These are phyloP conservation scores for Leptinotarsa rubiginosa DNA, from an alignment of 2,888 invertebrate species.

Conservation along the genomic window DNA sequence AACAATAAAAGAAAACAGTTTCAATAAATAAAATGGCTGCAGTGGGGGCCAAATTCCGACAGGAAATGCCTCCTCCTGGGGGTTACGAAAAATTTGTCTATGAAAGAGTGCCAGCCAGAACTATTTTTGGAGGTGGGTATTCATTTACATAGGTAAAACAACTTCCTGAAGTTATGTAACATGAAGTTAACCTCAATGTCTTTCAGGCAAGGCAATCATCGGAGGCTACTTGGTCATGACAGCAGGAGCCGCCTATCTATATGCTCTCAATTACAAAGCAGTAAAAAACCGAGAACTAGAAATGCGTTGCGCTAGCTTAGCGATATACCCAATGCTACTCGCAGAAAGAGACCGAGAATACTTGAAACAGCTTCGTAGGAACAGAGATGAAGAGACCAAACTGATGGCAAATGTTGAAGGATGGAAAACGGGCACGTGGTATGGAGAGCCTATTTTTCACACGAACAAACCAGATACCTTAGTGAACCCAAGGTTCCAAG, in stretches of 20 bases:
- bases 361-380: slow-evolving; percentile 81
- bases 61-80: slow-evolving; percentile 94
- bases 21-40: neutral
- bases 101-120: slow-evolving; percentile 78
- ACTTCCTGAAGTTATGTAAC: slow-evolving; percentile 48
- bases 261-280: slow-evolving; percentile 69
- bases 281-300: slow-evolving; percentile 75
- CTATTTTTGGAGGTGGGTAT: slow-evolving; percentile 74
- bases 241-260: slow-evolving; percentile 70
- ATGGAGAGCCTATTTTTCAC: slow-evolving; percentile 85
- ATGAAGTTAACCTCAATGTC: slow-evolving; percentile 42
- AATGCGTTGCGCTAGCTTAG: slow-evolving; percentile 81
- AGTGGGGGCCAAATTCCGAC: slow-evolving; percentile 67
- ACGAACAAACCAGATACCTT: slow-evolving; percentile 74
- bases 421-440: slow-evolving; percentile 92
- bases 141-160: neutral
- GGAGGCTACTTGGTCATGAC: slow-evolving; percentile 73
- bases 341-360: slow-evolving; percentile 90
- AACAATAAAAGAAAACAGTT: slow-evolving; percentile 1
- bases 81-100: slow-evolving; percentile 86
- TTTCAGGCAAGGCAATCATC: slow-evolving; percentile 73
- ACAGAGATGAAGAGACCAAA: slow-evolving; percentile 86
- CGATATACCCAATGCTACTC: slow-evolving; percentile 79
- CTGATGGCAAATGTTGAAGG: slow-evolving; percentile 91
- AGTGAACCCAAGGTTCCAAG: slow-evolving; percentile 74